A percentile compares a stretch with the other conserved stretches of the same genome.
Evolutionary conservation across 1,140 invertebrate genomes (phyloP).

Genomic region (Megalopta genalis): DNA sequence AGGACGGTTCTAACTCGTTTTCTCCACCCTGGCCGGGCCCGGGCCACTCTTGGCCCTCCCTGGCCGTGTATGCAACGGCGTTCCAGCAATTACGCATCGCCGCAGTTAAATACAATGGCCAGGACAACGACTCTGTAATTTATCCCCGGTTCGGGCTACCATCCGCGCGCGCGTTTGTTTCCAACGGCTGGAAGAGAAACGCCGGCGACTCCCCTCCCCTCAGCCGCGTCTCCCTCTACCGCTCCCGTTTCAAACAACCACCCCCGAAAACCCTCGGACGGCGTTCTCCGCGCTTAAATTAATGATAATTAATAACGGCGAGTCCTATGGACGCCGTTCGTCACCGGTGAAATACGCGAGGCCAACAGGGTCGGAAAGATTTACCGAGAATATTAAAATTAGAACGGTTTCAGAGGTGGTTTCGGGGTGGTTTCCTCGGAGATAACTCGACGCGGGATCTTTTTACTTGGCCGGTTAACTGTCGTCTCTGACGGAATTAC

Average conservation of each 20-base stretch:
- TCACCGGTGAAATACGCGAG: constrained; percentile 43
- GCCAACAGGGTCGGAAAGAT: neutral
- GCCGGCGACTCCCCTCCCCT: neutral
- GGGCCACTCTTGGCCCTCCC: constrained; percentile 20
- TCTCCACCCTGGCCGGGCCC: constrained; percentile 42
- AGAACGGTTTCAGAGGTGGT: neutral
- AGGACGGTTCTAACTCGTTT: constrained; percentile 60
- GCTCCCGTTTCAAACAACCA: neutral
- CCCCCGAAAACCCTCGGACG: constrained; percentile 11
- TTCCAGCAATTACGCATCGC: constrained; percentile 76
- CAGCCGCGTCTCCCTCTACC: constrained; percentile 8
- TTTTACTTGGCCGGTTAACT: neutral
- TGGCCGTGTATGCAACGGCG: constrained; percentile 62
- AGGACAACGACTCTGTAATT: constrained; percentile 77
- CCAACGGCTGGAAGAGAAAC: constrained; percentile 51
- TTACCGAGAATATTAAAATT: constrained; percentile 21
- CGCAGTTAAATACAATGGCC: constrained; percentile 76
- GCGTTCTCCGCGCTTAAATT: constrained; percentile 54
- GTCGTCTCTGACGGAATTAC: neutral
- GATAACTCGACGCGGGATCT: neutral
- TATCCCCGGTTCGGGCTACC: constrained; percentile 70
- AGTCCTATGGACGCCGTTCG: constrained; percentile 36
- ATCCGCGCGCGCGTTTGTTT: constrained; percentile 52
- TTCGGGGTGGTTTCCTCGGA: neutral
- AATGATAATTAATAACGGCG: constrained; percentile 65